Conservation (phyloP, 2,797 vertebrate species). For the Aselliscus stoliczkanus region DNA sequence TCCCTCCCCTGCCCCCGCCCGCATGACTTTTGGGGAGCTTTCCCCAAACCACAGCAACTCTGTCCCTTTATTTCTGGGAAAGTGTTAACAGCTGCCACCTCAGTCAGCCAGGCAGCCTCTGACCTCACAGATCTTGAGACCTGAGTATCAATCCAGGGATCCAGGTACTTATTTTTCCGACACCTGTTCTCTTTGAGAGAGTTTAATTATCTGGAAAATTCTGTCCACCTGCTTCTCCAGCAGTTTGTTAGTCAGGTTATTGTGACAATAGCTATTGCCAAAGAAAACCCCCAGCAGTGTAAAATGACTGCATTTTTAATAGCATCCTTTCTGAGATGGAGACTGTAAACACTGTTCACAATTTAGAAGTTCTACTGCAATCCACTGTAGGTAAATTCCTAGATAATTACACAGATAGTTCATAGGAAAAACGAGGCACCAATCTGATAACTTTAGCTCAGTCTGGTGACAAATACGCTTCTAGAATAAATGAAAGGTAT, state of each 20-base stretch:
- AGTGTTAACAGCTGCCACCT: background rate
- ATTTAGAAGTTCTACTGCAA: background rate
- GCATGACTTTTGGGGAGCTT: background rate
- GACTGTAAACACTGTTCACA: background rate
- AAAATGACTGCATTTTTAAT: conserved; percentile 10
- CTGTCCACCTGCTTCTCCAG: conserved; percentile 15
- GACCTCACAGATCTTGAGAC: background rate
- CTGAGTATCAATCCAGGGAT: background rate
- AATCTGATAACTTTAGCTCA: background rate
- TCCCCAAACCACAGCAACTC: background rate
- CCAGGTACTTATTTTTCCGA: background rate
- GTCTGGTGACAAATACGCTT: background rate
- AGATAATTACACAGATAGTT: background rate
- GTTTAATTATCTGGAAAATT: conserved; percentile 52
- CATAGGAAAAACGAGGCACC: background rate
- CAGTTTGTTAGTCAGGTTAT: background rate
- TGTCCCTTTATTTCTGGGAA: background rate
- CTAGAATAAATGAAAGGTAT: background rate
- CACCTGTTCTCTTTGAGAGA: conserved; percentile 2
- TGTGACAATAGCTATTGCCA: background rate
- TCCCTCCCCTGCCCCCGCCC: too few relatives aligned
- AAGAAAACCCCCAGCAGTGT: background rate
- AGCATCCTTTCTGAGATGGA: background rate
- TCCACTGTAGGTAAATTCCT: conserved; percentile 13
- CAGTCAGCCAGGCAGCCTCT: background rate